phyloP scores from a whole-genome alignment of 2,797 vertebrate genomes.

The Myiothlypis chrysogaster region DNA sequence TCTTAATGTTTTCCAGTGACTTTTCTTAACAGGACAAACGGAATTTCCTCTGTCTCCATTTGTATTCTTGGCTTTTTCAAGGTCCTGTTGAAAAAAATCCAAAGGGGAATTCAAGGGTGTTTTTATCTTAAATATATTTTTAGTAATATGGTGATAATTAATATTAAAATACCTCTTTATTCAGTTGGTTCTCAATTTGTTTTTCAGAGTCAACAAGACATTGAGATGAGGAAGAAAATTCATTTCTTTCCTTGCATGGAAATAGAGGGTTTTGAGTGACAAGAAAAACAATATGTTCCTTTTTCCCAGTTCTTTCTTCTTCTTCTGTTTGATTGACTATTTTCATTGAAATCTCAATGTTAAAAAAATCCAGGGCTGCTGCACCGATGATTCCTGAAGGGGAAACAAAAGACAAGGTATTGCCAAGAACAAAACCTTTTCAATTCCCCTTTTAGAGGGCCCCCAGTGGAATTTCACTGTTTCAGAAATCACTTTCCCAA shows the following conservation, averaged over 20 bases:
- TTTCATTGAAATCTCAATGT: constrained; percentile 82
- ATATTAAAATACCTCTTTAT: constrained; percentile 67
- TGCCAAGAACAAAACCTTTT: not conserved
- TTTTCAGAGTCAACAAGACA: constrained; percentile 7
- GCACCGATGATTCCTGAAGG: constrained; percentile 78
- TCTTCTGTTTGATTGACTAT: constrained; percentile 78
- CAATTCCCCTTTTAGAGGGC: not conserved
- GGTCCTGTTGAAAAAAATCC: constrained; percentile 52
- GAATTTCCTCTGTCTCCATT: constrained; percentile 47
- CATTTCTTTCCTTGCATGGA: constrained; percentile 56
- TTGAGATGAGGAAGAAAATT: constrained; percentile 2
- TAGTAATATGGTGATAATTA: not conserved
- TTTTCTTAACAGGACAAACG: constrained; percentile 67
- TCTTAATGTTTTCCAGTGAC: constrained; percentile 77
- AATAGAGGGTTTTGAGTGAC: constrained; percentile 71
- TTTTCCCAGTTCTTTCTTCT: constrained; percentile 79
- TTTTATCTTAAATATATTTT: not conserved
- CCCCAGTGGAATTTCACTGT: not conserved
- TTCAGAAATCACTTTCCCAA: not conserved
- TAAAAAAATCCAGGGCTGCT: constrained; percentile 81
- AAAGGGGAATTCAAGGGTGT: not conserved
- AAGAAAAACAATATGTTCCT: constrained; percentile 79
- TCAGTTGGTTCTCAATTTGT: constrained; percentile 5
- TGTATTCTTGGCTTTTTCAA: constrained; percentile 55
- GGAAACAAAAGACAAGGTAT: not conserved